Conservation (phyloP, 2,797 vertebrate genomes). For the Scomberomorus guttatus region DNA sequence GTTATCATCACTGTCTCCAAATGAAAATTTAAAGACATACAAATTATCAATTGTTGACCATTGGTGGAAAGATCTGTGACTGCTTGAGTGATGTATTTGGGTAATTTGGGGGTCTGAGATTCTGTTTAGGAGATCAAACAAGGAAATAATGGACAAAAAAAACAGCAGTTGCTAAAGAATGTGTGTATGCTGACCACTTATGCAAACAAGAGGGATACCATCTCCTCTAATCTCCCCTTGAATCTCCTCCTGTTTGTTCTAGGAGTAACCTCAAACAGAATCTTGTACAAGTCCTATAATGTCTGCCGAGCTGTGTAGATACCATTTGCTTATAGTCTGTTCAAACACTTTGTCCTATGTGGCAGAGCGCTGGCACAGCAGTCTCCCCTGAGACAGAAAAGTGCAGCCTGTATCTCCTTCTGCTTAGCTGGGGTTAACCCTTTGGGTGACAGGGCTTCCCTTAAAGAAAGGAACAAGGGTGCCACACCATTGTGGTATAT, state of each 20-base stretch:
- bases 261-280: slow-evolving; percentile 17
- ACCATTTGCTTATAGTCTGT: neutral
- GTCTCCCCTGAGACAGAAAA: neutral
- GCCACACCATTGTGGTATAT: neutral
- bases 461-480: neutral
- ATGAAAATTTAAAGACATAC: neutral
- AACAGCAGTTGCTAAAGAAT: neutral
- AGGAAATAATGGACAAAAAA: neutral
- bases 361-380: neutral
- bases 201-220: neutral
- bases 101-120: neutral
- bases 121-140: slow-evolving; percentile 1
- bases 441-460: neutral
- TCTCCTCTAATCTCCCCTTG: neutral
- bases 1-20: neutral
- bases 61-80: neutral
- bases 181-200: neutral
- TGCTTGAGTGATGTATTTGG: neutral
- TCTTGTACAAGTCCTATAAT: neutral
- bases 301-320: neutral
- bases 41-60: neutral
- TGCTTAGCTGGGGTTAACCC: neutral
- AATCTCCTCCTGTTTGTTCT: neutral
- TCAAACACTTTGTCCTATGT: slow-evolving; percentile 17
- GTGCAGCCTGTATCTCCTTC: neutral